Evolutionary conservation across 2,888 invertebrate species (phyloP), one percentile per base, ranked within the genome.

Genomic region (Sabatieria punctata): DNA sequence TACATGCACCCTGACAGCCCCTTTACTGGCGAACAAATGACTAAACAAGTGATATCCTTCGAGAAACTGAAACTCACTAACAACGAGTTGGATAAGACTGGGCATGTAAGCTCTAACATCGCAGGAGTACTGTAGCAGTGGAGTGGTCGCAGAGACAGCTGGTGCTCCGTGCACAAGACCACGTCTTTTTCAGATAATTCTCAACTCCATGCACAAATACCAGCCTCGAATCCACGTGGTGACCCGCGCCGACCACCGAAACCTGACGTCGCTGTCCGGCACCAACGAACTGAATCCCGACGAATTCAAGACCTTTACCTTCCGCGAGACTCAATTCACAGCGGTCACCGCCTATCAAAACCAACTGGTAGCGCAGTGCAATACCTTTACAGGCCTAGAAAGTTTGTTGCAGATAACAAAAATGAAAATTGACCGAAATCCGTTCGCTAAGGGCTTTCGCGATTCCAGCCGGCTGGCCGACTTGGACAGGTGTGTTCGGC

Each of bases 331-430:
- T 46, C 85, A 91, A 55, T 97, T 97, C 75, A 97, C 93, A 48
- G 95, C 93, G 49, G 95, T 97, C 57, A 97, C 95, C 50, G 95
- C 95, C 52, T 97, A 97, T 74, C 95, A 97, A 72, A 97, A 97
- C 72, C 95, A 97, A 74, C 77, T 84, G 75, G 82, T 83, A n/a
- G n/a, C n/a, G n/a, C n/a, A n/a, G n/a, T n/a, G n/a, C n/a, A n/a
- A n/a, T n/a, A n/a, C n/a, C n/a, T n/a, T n/a, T n/a, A n/a, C n/a
- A n/a, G n/a, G n/a, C n/a, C n/a, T n/a, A n/a, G n/a, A n/a, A n/a
- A n/a, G n/a, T n/a, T n/a, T n/a, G n/a, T n/a, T n/a, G n/a, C 77
- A 91, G 78, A 93, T 93, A 68, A 93, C 93, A 55, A 93, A 91
- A 73, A 72, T 93, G 71, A 93, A 93, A 76, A 93, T 93, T 69